These are phyloP conservation scores for Halcyon chelicuti DNA, from an alignment of 2,797 vertebrate species.

Conservation along the genomic window DNA sequence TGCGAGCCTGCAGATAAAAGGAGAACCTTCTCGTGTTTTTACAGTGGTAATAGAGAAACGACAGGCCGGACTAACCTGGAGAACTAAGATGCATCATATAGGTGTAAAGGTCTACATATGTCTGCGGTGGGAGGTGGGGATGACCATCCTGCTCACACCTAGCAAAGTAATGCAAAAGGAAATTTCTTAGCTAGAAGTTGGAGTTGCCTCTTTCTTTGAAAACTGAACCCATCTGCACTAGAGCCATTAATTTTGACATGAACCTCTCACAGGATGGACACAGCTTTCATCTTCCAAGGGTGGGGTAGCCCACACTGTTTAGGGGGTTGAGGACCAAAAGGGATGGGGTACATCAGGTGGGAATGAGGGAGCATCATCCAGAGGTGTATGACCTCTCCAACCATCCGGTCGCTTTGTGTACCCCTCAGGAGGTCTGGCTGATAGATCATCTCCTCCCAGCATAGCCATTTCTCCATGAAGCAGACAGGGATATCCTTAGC, in stretches of 20 bases:
- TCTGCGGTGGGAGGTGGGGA: not conserved
- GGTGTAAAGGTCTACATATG: not conserved
- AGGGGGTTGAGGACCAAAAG: not conserved
- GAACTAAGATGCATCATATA: not conserved
- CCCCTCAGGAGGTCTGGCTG: not conserved
- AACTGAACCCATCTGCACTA: not conserved
- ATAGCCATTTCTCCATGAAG: not conserved
- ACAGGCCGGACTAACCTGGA: not conserved
- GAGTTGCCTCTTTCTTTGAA: not conserved
- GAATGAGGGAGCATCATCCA: not conserved
- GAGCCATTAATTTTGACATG: accelerated
- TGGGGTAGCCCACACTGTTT: not conserved
- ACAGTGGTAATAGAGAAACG: not conserved
- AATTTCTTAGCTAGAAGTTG: not conserved
- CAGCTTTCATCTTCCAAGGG: not conserved
- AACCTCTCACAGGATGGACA: not conserved
- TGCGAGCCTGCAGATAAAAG: not conserved
- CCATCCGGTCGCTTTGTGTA: no score
- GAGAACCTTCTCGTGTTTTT: constrained; percentile 57
- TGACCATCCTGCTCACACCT: not conserved
- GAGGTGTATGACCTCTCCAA: accelerated
- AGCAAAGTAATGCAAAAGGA: not conserved
- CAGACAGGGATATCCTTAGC: not conserved
- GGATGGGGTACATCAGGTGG: not conserved
- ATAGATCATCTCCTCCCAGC: not conserved